Evolutionary conservation across 2,888 invertebrate species (phyloP), one percentile per base, ranked within the genome.

Genomic region (Cistogaster globosa): DNA sequence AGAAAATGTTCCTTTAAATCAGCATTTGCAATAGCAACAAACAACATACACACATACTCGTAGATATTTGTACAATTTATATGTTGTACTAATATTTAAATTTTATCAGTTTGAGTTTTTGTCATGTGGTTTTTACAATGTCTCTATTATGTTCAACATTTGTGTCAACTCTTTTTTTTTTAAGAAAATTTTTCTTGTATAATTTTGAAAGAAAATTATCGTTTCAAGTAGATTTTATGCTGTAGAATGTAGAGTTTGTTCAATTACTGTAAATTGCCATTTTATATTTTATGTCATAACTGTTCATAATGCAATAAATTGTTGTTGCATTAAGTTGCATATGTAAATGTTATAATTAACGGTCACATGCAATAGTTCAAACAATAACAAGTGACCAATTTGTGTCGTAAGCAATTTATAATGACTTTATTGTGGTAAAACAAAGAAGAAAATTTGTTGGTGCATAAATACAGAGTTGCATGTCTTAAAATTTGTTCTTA

Each of bases 201-300:
- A 11, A 42, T 42, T 42, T 72, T 60, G 42, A 26, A 38, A 60
- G 53, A 68, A 81, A 81, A 81, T 68, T 75, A 55, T 55, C 32
- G 55, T 58, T 67, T 62, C 26, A 42, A 69, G 9, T 16, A 16
- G 7, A 51, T 32, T 53, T 16, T 18, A 11, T 36, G 11, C 36
- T 51, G 32, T 22, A 20, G 20, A 14, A 16, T 20, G 16, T 18
- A 26, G 11, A 69, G 32, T 62, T 45, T 45, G 18, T 45, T 45
- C 14, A 71, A 55, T 14, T 55, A 55, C 16, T 57, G 55, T 57
- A 48, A 79, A 79, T 63, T 69, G 62, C 62, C 55, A 55, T n/a
- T 71, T 68, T 74, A 51, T 65, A 16, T 68, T n/a, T 62, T 55
- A 75, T 68, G 68, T 81, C 60, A 81, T 81, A 81, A 75, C 45